Evolutionary conservation across 2,888 invertebrate species (phyloP).

Genomic region (Pammene fasciana): DNA sequence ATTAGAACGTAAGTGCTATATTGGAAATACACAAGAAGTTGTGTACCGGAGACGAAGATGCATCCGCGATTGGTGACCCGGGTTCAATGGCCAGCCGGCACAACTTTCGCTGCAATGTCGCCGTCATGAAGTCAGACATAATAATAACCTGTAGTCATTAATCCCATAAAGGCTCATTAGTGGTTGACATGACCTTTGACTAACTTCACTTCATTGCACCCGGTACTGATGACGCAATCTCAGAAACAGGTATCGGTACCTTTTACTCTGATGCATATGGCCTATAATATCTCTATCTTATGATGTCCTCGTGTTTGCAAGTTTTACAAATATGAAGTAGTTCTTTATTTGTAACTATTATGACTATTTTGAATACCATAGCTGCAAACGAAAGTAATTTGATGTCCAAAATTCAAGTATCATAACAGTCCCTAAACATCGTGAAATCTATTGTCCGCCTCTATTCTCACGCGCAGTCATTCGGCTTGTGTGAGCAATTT

Average conservation of each 20-base stretch:
- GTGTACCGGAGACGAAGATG: constrained; percentile 58
- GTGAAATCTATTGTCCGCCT: constrained; percentile 21
- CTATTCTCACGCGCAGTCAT: constrained; percentile 22
- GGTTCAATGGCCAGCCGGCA: constrained; percentile 63
- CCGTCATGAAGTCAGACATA: constrained; percentile 35
- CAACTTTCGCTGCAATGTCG: constrained; percentile 70
- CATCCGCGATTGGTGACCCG: constrained; percentile 54
- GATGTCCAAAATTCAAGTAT: constrained; percentile 19
- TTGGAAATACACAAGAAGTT: constrained; percentile 60
- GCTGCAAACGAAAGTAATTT: constrained; percentile 19
- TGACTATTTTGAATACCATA: not conserved
- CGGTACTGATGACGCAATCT: constrained; percentile 36
- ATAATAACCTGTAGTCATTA: constrained; percentile 35
- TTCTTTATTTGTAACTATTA: not conserved
- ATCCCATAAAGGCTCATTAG: constrained; percentile 45
- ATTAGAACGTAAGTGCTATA: constrained; percentile 52
- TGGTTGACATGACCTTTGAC: constrained; percentile 48
- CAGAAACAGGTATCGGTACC: constrained; percentile 24
- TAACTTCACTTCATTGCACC: constrained; percentile 38
- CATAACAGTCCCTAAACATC: constrained; percentile 32
- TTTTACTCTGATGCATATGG: constrained; percentile 22
- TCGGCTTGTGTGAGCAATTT: constrained; percentile 15
- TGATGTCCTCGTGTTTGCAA: not conserved
- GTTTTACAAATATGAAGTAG: not conserved
- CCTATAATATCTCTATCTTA: not conserved